Conservation (phyloP, 2,888 invertebrate genomes). For the Pollenia angustigena region DNA sequence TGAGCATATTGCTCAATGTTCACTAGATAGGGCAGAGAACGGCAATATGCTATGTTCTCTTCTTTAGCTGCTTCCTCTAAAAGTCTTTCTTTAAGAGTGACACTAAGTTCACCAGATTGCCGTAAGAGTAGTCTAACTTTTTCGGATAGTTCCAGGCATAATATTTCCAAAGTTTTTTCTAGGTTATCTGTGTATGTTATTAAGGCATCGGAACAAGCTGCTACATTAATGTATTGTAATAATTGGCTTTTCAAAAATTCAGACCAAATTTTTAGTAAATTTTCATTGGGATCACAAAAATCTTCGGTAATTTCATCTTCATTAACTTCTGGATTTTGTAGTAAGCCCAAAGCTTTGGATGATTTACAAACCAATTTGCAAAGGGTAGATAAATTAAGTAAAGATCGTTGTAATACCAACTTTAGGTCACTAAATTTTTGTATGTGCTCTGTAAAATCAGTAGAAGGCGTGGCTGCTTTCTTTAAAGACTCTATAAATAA, state of each 20-base stretch:
- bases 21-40: slow-evolving; percentile 78
- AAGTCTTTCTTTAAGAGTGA: slow-evolving; percentile 78
- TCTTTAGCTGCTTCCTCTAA: slow-evolving; percentile 75
- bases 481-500: slow-evolving; percentile 79
- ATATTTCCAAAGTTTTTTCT: slow-evolving; percentile 66
- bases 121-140: slow-evolving; percentile 78
- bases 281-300: slow-evolving; percentile 81
- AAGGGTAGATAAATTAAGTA: slow-evolving; percentile 79
- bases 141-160: slow-evolving; percentile 78
- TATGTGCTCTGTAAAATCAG: slow-evolving; percentile 72
- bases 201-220: slow-evolving; percentile 77
- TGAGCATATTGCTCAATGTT: slow-evolving; percentile 77
- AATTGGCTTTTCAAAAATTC: slow-evolving; percentile 78
- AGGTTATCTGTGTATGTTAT: slow-evolving; percentile 71
- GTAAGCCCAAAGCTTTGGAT: slow-evolving; percentile 53
- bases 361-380: slow-evolving; percentile 80
- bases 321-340: slow-evolving; percentile 66
- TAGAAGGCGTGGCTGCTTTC: slow-evolving; percentile 73
- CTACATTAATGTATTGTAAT: slow-evolving; percentile 78
- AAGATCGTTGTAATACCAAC: slow-evolving; percentile 76
- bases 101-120: slow-evolving; percentile 77
- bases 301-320: slow-evolving; percentile 81
- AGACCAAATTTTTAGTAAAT: slow-evolving; percentile 80
- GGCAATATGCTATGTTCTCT: slow-evolving; percentile 76
- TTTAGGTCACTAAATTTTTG: slow-evolving; percentile 71